Evolutionary conservation across 2,888 invertebrate genomes (phyloP).

Genomic region (Margaritifera margaritifera): DNA sequence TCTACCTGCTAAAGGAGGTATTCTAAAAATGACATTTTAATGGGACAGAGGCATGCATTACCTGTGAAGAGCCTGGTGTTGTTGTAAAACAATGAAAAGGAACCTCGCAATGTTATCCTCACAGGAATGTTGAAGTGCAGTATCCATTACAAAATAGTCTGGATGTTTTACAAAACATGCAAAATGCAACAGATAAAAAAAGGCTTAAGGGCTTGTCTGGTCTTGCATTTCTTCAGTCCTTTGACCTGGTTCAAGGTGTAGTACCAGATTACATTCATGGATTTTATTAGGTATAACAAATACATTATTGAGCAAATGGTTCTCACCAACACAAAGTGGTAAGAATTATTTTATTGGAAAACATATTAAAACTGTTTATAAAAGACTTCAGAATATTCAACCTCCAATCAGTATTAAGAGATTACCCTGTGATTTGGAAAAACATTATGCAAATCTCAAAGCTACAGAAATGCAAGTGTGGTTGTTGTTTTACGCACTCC

Average conservation of each 20-base stretch:
- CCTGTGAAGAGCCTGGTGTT: constrained; percentile 31
- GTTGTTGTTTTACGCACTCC: constrained; percentile 17
- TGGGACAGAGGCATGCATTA: constrained; percentile 27
- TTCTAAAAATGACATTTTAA: constrained; percentile 35
- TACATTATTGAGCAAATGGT: constrained; percentile 21
- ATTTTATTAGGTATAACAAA: constrained; percentile 22
- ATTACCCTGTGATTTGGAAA: constrained; percentile 14
- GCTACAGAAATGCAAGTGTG: constrained; percentile 21
- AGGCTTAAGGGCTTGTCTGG: constrained; percentile 27
- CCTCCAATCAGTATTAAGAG: not conserved
- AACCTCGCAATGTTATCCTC: constrained; percentile 12
- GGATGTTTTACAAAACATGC: constrained; percentile 12
- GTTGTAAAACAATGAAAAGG: constrained; percentile 21
- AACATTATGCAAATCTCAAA: constrained; percentile 11
- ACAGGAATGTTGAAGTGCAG: constrained; percentile 10
- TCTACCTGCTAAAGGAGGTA: constrained; percentile 29
- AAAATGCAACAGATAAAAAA: constrained; percentile 14
- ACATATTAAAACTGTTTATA: constrained; percentile 8
- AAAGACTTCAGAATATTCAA: constrained; percentile 4
- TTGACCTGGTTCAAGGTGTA: constrained; percentile 18
- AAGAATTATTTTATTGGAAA: constrained; percentile 29
- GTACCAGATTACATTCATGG: constrained; percentile 26
- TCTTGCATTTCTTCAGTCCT: constrained; percentile 16
- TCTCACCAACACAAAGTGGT: constrained; percentile 19
- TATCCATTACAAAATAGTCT: constrained; percentile 12